Evolutionary conservation across 2,113 vertebrate species (phyloP).

Genomic region (Nesogale talazaci): DNA sequence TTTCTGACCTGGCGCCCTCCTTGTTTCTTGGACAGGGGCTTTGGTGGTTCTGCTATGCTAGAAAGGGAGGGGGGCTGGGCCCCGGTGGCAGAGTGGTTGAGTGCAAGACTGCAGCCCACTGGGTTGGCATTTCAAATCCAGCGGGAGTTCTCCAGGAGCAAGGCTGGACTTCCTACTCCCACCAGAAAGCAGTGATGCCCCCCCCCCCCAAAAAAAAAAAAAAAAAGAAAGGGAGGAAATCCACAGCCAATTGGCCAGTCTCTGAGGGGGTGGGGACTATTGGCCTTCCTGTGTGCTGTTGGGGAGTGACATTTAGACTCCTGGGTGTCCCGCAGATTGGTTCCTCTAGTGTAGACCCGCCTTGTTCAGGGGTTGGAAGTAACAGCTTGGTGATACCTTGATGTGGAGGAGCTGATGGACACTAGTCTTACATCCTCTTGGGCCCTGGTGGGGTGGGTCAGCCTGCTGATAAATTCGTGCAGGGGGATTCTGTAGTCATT

Average conservation of each 20-base stretch:
- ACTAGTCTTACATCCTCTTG: neutral
- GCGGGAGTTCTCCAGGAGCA: too few species aligned
- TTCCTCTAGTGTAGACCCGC: neutral
- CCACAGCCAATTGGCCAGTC: neutral
- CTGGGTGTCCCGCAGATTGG: constrained; percentile 36
- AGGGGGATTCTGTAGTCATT: neutral
- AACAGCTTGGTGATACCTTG: constrained; percentile 28
- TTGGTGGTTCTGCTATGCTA: neutral
- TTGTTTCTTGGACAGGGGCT: constrained; percentile 15
- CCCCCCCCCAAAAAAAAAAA: too few species aligned
- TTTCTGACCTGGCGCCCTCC: neutral
- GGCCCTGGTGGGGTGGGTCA: constrained; percentile 3
- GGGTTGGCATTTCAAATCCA: too few species aligned
- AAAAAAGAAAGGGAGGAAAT: too few species aligned
- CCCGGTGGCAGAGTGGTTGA: too few species aligned
- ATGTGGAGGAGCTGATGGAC: neutral
- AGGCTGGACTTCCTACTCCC: too few species aligned
- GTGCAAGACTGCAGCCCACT: too few species aligned
- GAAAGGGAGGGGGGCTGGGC: neutral
- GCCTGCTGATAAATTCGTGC: neutral
- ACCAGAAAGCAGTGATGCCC: too few species aligned
- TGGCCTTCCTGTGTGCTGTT: constrained; percentile 66
- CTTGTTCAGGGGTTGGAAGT: constrained; percentile 30
- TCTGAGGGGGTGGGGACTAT: neutral
- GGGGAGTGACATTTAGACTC: constrained; percentile 63